phyloP scores from a whole-genome alignment of 2,888 invertebrate species.

The Bembecia ichneumoniformis region DNA sequence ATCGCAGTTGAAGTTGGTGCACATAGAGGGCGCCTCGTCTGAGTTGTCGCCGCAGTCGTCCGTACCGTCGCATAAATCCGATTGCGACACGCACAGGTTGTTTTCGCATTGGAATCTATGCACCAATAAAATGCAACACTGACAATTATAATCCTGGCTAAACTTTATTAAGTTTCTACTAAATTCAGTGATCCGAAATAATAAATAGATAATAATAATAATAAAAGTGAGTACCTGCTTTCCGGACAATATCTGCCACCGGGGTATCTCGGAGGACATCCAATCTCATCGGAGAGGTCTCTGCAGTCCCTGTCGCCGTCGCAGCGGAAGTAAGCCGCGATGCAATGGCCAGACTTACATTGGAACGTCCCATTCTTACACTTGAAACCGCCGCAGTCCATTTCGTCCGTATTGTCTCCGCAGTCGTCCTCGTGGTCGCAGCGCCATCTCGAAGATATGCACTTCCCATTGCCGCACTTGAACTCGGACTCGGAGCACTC shows the following conservation, averaged over 20 bases:
- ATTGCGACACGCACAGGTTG: conserved; percentile 90
- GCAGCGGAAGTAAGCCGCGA: conserved; percentile 88
- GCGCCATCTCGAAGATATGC: conserved; percentile 92
- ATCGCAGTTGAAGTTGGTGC: conserved; percentile 89
- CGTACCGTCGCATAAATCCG: conserved; percentile 92
- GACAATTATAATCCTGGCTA: background rate
- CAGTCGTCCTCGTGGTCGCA: conserved; percentile 98
- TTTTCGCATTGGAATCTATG: conserved; percentile 90
- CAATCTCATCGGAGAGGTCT: conserved; percentile 91
- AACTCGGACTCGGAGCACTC: conserved; percentile 96
- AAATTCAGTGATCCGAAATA: background rate
- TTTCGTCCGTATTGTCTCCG: conserved; percentile 93
- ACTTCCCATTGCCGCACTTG: conserved; percentile 88
- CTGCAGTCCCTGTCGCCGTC: conserved; percentile 92
- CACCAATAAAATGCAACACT: background rate
- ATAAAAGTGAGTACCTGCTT: conserved; percentile 52
- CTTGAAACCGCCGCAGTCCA: conserved; percentile 84
- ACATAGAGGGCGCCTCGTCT: conserved; percentile 86
- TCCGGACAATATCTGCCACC: conserved; percentile 91
- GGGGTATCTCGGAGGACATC: conserved; percentile 90
- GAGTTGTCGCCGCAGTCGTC: conserved; percentile 95
- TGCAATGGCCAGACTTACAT: conserved; percentile 93
- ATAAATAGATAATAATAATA: background rate
- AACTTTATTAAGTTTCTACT: background rate
- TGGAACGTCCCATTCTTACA: conserved; percentile 94